Conservation (phyloP, 1,140 invertebrate species). For the Drosophila teissieri region DNA sequence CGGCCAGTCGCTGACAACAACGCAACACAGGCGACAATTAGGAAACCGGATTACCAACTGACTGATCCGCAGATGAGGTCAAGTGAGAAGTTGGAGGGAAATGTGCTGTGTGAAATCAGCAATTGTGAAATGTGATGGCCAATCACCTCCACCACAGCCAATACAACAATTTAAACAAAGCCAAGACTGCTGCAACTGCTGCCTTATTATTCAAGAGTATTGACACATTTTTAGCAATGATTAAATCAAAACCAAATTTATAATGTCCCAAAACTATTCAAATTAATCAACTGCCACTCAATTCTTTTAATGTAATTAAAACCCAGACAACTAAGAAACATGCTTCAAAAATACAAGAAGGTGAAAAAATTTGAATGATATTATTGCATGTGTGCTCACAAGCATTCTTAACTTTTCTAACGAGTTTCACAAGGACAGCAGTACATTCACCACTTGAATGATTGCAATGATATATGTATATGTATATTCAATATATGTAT, state of each 20-base stretch:
- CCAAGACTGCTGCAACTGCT: conserved; percentile 4
- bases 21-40: conserved; percentile 33
- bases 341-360: neutral
- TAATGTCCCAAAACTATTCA: neutral
- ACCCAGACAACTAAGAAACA: neutral
- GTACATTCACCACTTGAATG: neutral
- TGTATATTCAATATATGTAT: neutral
- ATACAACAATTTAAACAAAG: neutral
- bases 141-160: neutral
- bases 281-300: neutral
- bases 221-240: conserved; percentile 12
- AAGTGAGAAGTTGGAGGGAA: conserved; percentile 36
- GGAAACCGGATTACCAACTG: conserved; percentile 61
- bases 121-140: conserved; percentile 25
- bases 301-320: neutral
- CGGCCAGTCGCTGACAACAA: conserved; percentile 18
- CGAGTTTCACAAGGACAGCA: too few relatives aligned
- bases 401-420: too few relatives aligned
- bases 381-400: too few relatives aligned
- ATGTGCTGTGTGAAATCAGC: conserved; percentile 29
- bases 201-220: conserved; percentile 19
- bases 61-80: conserved; percentile 47
- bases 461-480: too few relatives aligned
- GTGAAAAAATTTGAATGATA: too few relatives aligned
- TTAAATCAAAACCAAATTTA: conserved; percentile 12